These are phyloP conservation scores for Saccostrea echinata DNA, from an alignment of 1,140 invertebrate genomes.

Conservation along the genomic window DNA sequence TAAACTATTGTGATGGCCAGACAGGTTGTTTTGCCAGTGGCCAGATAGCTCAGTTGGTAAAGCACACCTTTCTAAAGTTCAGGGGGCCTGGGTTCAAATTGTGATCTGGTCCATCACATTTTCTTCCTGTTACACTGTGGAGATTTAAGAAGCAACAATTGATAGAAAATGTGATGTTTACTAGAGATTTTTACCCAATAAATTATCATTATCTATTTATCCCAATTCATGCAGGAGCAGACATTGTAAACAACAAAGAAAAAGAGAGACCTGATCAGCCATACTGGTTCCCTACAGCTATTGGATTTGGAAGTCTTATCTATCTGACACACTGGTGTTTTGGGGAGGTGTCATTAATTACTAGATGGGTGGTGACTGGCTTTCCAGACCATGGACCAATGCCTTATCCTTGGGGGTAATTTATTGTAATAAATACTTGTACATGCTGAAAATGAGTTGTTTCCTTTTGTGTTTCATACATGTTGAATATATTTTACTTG, in stretches of 20 bases:
- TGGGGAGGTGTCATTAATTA: conserved; percentile 77
- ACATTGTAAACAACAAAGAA: conserved; percentile 39
- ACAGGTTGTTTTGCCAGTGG: no score
- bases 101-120: background rate
- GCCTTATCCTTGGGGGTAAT: conserved; percentile 77
- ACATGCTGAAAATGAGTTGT: background rate
- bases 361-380: conserved; percentile 75
- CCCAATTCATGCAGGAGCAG: conserved; percentile 46
- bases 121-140: no score
- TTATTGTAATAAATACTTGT: background rate
- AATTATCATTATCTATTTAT: no score
- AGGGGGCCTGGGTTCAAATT: no score
- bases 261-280: conserved; percentile 46
- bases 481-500: background rate
- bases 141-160: no score
- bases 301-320: conserved; percentile 78
- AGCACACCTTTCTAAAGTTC: no score
- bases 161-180: no score
- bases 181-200: no score
- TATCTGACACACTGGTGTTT: conserved; percentile 77
- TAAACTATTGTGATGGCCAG: no score
- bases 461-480: background rate
- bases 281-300: conserved; percentile 67
- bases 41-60: no score
- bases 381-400: conserved; percentile 76